Evolutionary conservation across 2,888 invertebrate species (phyloP).

Genomic region (Chrysotoxum bicinctum): DNA sequence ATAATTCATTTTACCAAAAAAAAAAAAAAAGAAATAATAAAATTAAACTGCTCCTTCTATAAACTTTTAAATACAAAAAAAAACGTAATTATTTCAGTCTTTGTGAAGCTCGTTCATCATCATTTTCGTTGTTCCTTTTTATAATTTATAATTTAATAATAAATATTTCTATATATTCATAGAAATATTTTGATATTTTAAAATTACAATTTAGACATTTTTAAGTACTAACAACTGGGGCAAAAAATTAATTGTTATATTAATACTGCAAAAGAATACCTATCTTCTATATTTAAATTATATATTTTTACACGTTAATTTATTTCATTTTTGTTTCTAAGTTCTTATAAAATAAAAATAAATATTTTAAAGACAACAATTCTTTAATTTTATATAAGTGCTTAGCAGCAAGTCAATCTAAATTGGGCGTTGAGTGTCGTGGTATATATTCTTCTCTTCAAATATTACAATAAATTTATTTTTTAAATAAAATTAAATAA

Average conservation of each 20-base stretch:
- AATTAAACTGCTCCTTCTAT: constrained; percentile 44
- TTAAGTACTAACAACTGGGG: constrained; percentile 70
- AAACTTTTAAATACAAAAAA: constrained; percentile 34
- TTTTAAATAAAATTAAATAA: constrained; percentile 68
- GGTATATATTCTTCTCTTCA: constrained; percentile 4
- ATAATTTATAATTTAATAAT: constrained; percentile 28
- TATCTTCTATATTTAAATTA: background rate
- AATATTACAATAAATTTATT: constrained; percentile 29
- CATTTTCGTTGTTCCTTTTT: constrained; percentile 1
- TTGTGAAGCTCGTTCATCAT: constrained; percentile 64
- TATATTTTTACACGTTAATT: constrained; percentile 16
- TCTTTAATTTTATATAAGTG: constrained; percentile 11
- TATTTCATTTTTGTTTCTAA: background rate
- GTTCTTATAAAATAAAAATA: constrained; percentile 3
- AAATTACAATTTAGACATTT: constrained; percentile 54
- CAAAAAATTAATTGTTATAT: constrained; percentile 49
- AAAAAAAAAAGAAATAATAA: background rate
- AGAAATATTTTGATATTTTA: background rate
- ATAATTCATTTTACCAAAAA: constrained; percentile 38
- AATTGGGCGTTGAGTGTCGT: constrained; percentile 45
- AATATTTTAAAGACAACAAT: constrained; percentile 12
- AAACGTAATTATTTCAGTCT: constrained; percentile 71
- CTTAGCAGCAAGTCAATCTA: constrained; percentile 32
- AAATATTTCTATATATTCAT: constrained; percentile 41
- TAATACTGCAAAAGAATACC: constrained; percentile 67